Base-by-base conservation (phyloP, 2,797 vertebrate species). In the Anableps anableps region DNA sequence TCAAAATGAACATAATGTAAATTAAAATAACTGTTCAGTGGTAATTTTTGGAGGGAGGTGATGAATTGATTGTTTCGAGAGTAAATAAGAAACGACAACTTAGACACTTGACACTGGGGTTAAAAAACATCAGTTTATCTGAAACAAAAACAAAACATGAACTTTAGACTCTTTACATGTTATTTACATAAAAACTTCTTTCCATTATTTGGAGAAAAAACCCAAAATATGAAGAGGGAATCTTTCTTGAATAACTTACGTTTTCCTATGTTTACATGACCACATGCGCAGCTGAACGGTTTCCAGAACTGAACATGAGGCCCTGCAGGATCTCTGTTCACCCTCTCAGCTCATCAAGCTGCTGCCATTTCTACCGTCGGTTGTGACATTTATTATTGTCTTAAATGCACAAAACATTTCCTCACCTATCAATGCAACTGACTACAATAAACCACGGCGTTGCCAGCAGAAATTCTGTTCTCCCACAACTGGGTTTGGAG, bases 111-210 rank as follows among this genome's bases (percentile, higher is more conserved):
- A 58, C 81, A 86, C 82, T 87, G 80, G 4, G 77, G 64, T 79
- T 82, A 85, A 91, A 86, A 91, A 88, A 78, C 23, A 85, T 83
- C 80, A 72, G 60, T 95, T 94, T 93, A 95, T 94, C 88, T 90
- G 89, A 86, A 88, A 92, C 84, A 91, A 90, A 87, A 62, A 92
- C 83, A 91, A 77, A 76, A 91, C 88, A 92, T 89, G 86, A 86
- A 88, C 82, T 81, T 88, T 78, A 87, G 86, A 94, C 86, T 90
- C 85, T 94, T 93, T 95, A 96, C 94, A 96, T 85, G 90, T 91
- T 95, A 96, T 96, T 95, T 96, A 96, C 94, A 96, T 76, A 36
- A 8, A 81, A 58, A 71, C 34, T 41, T 41, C 80, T 81, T 74
- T 90, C 89, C 66, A 85, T 73, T 85, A 79, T 80, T 74, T 75